Conservation (phyloP, 2,888 invertebrate genomes). For the Sclerodermus sp. region DNA sequence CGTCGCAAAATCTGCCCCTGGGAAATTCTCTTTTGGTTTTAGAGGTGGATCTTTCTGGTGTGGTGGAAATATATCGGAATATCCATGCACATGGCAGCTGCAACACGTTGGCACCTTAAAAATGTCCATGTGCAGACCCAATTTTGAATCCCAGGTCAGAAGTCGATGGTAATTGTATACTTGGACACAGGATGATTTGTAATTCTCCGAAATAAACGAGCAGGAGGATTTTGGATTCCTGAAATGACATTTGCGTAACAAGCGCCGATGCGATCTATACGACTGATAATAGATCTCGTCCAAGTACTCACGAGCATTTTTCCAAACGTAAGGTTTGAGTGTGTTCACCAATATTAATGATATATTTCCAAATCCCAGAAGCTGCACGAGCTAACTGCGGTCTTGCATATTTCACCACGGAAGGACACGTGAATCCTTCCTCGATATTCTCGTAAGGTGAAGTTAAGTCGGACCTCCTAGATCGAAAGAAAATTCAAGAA, state of each 20-base stretch:
- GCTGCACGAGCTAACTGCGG: slow-evolving; percentile 81
- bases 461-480: slow-evolving; percentile 67
- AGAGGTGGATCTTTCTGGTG: slow-evolving; percentile 61
- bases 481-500: neutral
- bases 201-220: slow-evolving; percentile 77
- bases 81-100: slow-evolving; percentile 79
- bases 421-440: slow-evolving; percentile 78
- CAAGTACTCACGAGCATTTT: slow-evolving; percentile 75
- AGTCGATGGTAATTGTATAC: slow-evolving; percentile 82
- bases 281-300: slow-evolving; percentile 4
- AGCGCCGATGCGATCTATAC: neutral
- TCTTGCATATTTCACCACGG: slow-evolving; percentile 75
- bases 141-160: slow-evolving; percentile 78
- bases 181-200: slow-evolving; percentile 79
- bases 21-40: slow-evolving; percentile 62
- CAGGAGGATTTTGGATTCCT: slow-evolving; percentile 54
- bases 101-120: slow-evolving; percentile 84
- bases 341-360: slow-evolving; percentile 82
- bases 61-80: slow-evolving; percentile 70
- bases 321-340: slow-evolving; percentile 81
- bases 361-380: slow-evolving; percentile 82
- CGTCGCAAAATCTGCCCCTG: slow-evolving; percentile 60
- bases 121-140: slow-evolving; percentile 81
- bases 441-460: slow-evolving; percentile 61
- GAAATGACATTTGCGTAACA: neutral